Base-by-base conservation (phyloP, 2,113 vertebrate species). In the Centrocercus urophasianus region DNA sequence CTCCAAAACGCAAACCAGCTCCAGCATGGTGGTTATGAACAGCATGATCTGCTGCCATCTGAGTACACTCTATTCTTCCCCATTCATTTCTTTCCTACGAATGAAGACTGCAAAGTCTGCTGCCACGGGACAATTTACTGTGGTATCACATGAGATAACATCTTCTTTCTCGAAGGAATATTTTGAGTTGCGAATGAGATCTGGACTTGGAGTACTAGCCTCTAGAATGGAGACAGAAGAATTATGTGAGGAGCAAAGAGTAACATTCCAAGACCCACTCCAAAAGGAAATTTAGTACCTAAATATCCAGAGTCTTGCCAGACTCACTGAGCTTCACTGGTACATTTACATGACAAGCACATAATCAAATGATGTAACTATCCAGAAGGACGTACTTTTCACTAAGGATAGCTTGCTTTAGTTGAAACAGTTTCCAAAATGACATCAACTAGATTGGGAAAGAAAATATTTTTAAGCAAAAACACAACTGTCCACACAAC, bases 121-220 rank as follows among this genome's bases (percentile, higher is more conserved):
- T 28, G 66, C 43, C 34, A 5, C 1, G 38, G 42, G 42, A 30
- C 32, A 50, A 40, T 72, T 24, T 36, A 48, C n/a, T 24, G 22
- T 7, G 4, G 30, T 0, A 0, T 16, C 10, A 3, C 50, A 3
- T 0, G 4, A 7, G n/a, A 70, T 19, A 63, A 50, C 1, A 14
- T 71, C 36, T 27, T 25, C 19, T 21, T 36, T 28, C 42, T 13
- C 7, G 5, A 19, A 63, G 14, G n/a, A 43, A 30, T 54, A 34
- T 6, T 52, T 57, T 1, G 28, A 21, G 77, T 47, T 36, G n/a
- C 16, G 88, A 83, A 65, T 32, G 59, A 61, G 45, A 70, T 2
- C 50, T 7, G 34, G 10, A 3, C 11, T 47, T 52, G 25, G 4
- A 14, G 43, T 2, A 21, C 15, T 9, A 18, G 47, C 45, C 8